phyloP scores from a whole-genome alignment of 1,140 invertebrate species.

The Trypoxylus dichotomus region DNA sequence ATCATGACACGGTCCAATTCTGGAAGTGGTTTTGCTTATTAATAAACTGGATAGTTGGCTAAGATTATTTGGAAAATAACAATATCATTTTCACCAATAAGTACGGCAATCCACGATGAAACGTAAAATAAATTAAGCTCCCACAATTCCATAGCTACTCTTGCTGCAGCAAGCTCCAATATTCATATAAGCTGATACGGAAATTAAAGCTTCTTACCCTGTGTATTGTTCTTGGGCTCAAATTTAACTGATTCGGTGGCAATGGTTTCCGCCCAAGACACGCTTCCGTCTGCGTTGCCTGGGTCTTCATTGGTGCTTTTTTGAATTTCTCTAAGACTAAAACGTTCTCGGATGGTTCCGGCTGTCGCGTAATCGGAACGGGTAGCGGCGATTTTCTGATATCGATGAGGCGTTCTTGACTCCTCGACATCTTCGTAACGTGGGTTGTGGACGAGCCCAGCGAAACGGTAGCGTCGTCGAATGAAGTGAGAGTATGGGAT shows the following conservation, averaged over 20 bases:
- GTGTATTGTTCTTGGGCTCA: conserved; percentile 69
- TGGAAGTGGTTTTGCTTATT: too few species aligned
- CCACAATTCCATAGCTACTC: too few species aligned
- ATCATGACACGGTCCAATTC: too few species aligned
- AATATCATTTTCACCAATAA: too few species aligned
- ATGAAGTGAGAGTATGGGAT: conserved; percentile 79
- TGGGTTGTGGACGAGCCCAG: conserved; percentile 53
- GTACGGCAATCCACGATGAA: too few species aligned
- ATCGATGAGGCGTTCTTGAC: conserved; percentile 69
- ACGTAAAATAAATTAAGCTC: too few species aligned
- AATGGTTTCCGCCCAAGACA: conserved; percentile 67
- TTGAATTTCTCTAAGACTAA: conserved; percentile 74
- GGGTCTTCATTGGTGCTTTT: conserved; percentile 84
- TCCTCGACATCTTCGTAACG: conserved; percentile 58
- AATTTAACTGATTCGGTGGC: conserved; percentile 70
- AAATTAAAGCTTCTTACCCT: conserved; percentile 54
- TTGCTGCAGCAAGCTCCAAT: too few species aligned
- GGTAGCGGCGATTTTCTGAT: conserved; percentile 58
- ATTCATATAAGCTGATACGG: too few species aligned
- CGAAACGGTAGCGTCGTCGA: conserved; percentile 65
- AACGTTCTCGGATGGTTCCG: conserved; percentile 50
- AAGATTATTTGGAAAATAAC: too few species aligned
- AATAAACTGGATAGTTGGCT: too few species aligned
- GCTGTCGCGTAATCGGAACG: conserved; percentile 54
- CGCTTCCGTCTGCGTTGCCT: conserved; percentile 89